These are phyloP conservation scores for Nomada lathburiana DNA, from an alignment of 2,888 invertebrate genomes.

Conservation along the genomic window DNA sequence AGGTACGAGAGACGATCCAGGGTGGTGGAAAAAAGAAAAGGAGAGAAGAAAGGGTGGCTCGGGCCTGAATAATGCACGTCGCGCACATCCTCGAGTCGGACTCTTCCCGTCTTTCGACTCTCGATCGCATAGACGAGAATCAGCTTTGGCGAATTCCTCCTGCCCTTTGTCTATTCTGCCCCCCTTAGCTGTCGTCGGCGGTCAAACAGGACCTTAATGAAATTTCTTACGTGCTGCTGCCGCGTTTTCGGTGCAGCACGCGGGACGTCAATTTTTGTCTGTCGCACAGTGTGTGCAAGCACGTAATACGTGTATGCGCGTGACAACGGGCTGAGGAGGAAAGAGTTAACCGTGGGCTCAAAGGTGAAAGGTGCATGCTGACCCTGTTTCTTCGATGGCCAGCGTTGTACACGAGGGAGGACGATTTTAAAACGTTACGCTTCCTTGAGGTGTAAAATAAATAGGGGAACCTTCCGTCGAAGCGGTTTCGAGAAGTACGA, in stretches of 20 bases:
- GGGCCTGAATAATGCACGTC: conserved; percentile 66
- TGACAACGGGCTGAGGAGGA: no score
- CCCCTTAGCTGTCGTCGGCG: conserved; percentile 4
- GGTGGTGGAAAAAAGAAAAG: not conserved
- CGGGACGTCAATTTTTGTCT: no score
- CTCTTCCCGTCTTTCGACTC: conserved; percentile 49
- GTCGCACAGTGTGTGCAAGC: no score
- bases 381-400: no score
- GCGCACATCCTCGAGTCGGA: conserved; percentile 51
- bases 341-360: no score
- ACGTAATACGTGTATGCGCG: no score
- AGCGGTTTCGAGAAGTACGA: no score
- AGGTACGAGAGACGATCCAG: conserved; percentile 1
- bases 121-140: conserved; percentile 58
- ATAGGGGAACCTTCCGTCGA: no score
- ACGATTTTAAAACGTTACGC: no score
- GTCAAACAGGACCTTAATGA: conserved; percentile 46
- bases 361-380: no score
- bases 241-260: not conserved
- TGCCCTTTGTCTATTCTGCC: conserved; percentile 30
- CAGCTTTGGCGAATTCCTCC: conserved; percentile 61
- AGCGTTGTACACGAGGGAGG: no score
- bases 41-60: not conserved
- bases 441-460: no score
- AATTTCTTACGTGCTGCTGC: conserved; percentile 39